Conservation (phyloP, 2,797 vertebrate genomes). For the Siniperca obscura region DNA sequence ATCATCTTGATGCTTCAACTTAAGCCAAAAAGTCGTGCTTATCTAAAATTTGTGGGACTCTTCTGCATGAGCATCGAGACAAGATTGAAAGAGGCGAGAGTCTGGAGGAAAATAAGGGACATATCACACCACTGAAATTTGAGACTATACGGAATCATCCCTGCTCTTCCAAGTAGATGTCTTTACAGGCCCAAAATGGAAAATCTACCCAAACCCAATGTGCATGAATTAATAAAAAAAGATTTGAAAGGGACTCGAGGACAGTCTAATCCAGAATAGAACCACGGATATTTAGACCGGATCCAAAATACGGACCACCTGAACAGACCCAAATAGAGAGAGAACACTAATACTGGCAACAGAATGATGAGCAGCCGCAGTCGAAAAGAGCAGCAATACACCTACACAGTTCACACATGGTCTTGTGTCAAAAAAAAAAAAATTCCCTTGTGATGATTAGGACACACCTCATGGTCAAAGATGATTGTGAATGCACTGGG, state of each 20-base stretch:
- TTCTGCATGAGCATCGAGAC: neutral
- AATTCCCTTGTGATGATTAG: no score
- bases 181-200: neutral
- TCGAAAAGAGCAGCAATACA: no score
- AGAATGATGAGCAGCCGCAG: no score
- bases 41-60: neutral
- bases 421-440: no score
- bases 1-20: neutral
- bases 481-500: neutral
- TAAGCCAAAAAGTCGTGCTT: neutral
- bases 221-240: neutral
- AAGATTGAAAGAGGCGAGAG: neutral
- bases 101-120: neutral
- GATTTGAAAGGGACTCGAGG: neutral
- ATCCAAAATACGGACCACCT: no score
- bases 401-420: no score
- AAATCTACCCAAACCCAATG: no score
- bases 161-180: neutral
- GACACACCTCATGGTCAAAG: neutral
- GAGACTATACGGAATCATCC: neutral
- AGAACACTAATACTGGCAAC: no score
- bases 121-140: neutral
- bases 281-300: neutral
- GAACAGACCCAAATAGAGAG: no score
- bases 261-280: neutral